phyloP scores from a whole-genome alignment of 2,797 vertebrate species.

The Trachurus trachurus region DNA sequence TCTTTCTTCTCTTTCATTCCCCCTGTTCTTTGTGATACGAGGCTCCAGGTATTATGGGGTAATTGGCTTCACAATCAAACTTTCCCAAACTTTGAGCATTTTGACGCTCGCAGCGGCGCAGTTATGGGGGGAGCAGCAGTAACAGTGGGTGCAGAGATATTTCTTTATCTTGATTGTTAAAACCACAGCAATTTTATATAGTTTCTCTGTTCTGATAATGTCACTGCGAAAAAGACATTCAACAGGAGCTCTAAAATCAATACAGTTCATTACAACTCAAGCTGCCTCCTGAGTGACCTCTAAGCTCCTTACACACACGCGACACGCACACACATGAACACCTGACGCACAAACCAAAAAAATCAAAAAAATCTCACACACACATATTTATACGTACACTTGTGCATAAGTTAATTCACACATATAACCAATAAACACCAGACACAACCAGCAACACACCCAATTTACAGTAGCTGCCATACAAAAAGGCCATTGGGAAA shows the following conservation, averaged over 20 bases:
- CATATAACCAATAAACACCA: slow-evolving; percentile 33
- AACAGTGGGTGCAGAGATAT: slow-evolving; percentile 82
- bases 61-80: slow-evolving; percentile 86
- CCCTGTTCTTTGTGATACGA: slow-evolving; percentile 78
- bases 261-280: slow-evolving; percentile 89
- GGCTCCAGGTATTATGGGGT: slow-evolving; percentile 82
- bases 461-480: slow-evolving; percentile 40
- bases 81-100: slow-evolving; percentile 84
- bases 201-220: slow-evolving; percentile 86
- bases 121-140: slow-evolving; percentile 64
- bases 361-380: slow-evolving; percentile 3
- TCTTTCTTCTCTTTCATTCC: slow-evolving; percentile 75
- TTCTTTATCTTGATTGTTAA: slow-evolving; percentile 89
- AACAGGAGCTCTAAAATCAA: slow-evolving; percentile 88
- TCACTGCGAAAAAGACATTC: slow-evolving; percentile 83
- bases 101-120: slow-evolving; percentile 62
- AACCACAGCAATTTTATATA: slow-evolving; percentile 88
- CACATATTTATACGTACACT: slow-evolving; percentile 33
- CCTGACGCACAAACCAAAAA: slow-evolving; percentile 24
- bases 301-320: slow-evolving; percentile 61
- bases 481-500: slow-evolving; percentile 66
- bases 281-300: slow-evolving; percentile 83
- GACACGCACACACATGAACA: slow-evolving; percentile 34
- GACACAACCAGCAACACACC: slow-evolving; percentile 17
- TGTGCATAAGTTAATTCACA: slow-evolving; percentile 27